phyloP scores from a whole-genome alignment of 2,113 vertebrate species.

The Dryoscopus gambensis region DNA sequence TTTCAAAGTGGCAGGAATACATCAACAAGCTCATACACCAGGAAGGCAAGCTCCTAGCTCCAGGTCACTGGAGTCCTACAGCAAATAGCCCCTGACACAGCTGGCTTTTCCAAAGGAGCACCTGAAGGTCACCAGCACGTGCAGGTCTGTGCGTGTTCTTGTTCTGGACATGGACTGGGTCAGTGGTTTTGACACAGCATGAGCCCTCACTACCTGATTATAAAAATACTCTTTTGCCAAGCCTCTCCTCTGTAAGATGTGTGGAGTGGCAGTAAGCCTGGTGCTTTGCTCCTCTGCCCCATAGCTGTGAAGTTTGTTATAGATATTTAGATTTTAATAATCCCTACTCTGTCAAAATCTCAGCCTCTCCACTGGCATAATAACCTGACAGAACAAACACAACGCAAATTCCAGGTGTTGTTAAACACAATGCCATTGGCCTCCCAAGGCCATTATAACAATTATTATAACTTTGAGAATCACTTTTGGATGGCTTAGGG shows the following conservation, averaged over 20 bases:
- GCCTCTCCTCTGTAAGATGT: background rate
- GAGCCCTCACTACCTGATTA: background rate
- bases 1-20: background rate
- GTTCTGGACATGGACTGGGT: background rate
- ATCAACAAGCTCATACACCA: background rate
- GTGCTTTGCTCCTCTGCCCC: background rate
- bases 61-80: background rate
- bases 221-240: background rate
- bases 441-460: background rate
- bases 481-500: background rate
- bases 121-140: background rate
- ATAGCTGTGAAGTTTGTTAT: background rate
- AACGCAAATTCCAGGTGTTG: background rate
- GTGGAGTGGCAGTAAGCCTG: background rate
- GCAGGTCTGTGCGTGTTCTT: background rate
- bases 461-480: background rate
- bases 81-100: background rate
- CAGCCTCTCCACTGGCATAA: background rate
- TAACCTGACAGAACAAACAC: background rate
- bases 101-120: background rate
- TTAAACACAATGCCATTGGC: background rate
- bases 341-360: background rate
- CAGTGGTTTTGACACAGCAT: background rate
- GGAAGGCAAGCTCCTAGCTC: background rate
- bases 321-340: background rate